phyloP scores from a whole-genome alignment of 2,797 vertebrate species.

The Trichosurus vulpecula region DNA sequence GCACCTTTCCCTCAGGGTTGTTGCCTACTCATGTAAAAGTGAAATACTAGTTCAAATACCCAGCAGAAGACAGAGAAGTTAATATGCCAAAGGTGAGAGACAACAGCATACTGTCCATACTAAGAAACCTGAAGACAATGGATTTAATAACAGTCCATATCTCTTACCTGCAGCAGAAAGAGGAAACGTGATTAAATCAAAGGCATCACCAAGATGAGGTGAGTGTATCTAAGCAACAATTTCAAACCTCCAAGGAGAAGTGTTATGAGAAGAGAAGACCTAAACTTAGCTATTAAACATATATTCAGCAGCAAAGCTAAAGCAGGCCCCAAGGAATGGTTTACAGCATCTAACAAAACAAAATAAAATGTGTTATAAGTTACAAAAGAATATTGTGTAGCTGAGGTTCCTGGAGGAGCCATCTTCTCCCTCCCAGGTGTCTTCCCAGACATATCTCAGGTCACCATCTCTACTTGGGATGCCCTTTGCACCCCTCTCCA shows the following conservation, averaged over 20 bases:
- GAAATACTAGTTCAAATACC: constrained; percentile 19
- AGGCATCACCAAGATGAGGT: constrained; percentile 50
- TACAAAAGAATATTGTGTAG: neutral
- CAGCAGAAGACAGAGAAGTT: constrained; percentile 9
- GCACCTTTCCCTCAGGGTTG: neutral
- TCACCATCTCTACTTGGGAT: neutral
- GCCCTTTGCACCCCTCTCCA: neutral
- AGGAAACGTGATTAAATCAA: constrained; percentile 71
- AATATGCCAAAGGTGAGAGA: constrained; percentile 32
- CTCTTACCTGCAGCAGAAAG: constrained; percentile 52
- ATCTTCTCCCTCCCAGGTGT: neutral
- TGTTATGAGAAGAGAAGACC: constrained; percentile 72
- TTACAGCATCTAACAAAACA: constrained; percentile 50
- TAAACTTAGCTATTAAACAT: constrained; percentile 76
- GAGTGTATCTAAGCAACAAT: constrained; percentile 77
- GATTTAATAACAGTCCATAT: constrained; percentile 64
- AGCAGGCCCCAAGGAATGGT: constrained; percentile 60
- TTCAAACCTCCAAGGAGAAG: constrained; percentile 74
- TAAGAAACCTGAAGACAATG: constrained; percentile 48
- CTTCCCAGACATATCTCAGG: neutral
- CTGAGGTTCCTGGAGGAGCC: neutral
- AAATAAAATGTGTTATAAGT: constrained; percentile 38
- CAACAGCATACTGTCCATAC: constrained; percentile 40
- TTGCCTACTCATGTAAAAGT: neutral
- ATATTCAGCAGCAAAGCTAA: constrained; percentile 73